Evolutionary conservation across 1,140 invertebrate species (phyloP).

Genomic region (Goniozus legneri): DNA sequence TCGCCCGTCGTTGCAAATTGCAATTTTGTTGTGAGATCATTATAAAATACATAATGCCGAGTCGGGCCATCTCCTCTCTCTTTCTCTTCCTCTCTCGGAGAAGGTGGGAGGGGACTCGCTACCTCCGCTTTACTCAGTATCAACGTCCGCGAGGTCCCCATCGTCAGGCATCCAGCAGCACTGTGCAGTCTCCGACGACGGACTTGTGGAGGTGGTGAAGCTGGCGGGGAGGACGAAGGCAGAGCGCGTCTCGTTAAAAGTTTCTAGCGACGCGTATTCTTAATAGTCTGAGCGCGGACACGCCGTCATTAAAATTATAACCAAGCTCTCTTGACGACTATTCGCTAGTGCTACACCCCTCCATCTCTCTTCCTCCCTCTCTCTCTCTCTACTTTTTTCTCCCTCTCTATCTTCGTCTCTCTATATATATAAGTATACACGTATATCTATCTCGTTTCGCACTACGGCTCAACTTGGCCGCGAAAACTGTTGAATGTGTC

Average conservation of each 20-base stretch:
- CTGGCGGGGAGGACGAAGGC: background rate
- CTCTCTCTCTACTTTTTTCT: background rate
- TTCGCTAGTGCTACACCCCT: too few relatives aligned
- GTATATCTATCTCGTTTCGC: conserved; percentile 22
- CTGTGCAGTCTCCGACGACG: too few relatives aligned
- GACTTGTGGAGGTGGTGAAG: background rate
- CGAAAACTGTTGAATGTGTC: conserved; percentile 23
- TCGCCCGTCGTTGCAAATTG: conserved; percentile 42
- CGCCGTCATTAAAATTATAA: conserved; percentile 58
- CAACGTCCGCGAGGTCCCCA: too few relatives aligned
- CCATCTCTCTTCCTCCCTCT: conserved; percentile 1
- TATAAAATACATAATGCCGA: conserved; percentile 53
- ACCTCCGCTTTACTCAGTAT: too few relatives aligned
- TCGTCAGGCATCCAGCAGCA: too few relatives aligned
- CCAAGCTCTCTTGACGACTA: conserved; percentile 39
- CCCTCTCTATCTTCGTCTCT: background rate
- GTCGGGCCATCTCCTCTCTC: conserved; percentile 17
- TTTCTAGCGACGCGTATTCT: conserved; percentile 57
- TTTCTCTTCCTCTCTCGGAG: background rate
- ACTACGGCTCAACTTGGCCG: conserved; percentile 15
- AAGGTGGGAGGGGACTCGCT: background rate
- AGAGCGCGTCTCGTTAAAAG: conserved; percentile 52
- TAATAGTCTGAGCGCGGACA: conserved; percentile 56
- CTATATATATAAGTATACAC: conserved; percentile 2
- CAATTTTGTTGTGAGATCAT: conserved; percentile 53